Conservation (phyloP, 2,888 invertebrate species). For the Seira sanloemensis region DNA sequence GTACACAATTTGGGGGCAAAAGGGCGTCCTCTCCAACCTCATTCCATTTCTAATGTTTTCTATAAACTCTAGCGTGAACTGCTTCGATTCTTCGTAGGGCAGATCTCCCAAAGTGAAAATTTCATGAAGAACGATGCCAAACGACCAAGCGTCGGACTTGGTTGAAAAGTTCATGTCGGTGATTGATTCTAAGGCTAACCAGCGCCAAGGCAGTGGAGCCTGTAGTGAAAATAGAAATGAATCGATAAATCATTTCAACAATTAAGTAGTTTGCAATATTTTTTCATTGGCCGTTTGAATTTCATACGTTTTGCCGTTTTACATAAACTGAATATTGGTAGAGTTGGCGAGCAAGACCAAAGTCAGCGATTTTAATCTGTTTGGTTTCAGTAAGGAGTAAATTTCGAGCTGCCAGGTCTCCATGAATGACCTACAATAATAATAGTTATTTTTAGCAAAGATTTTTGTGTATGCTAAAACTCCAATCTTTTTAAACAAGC, state of each 20-base stretch:
- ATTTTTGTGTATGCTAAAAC: background rate
- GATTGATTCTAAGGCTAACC: constrained; percentile 39
- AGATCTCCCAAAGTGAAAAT: constrained; percentile 50
- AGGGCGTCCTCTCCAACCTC: constrained; percentile 27
- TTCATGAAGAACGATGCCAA: constrained; percentile 46
- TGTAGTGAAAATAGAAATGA: constrained; percentile 4
- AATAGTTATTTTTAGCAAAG: too few relatives aligned
- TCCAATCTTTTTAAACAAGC: too few relatives aligned
- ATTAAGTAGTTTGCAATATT: background rate
- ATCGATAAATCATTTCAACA: background rate
- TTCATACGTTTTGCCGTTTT: constrained; percentile 56
- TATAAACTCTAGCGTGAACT: constrained; percentile 48
- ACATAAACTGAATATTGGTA: constrained; percentile 63
- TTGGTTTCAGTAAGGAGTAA: constrained; percentile 42
- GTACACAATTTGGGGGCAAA: constrained; percentile 45
- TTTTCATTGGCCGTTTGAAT: background rate
- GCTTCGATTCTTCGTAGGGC: constrained; percentile 30
- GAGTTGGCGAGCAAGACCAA: constrained; percentile 59
- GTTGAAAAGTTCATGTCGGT: constrained; percentile 62
- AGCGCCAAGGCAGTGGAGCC: constrained; percentile 61
- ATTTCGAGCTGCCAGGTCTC: constrained; percentile 58
- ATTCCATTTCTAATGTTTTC: constrained; percentile 49
- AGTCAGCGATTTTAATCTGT: constrained; percentile 56
- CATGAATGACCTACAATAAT: constrained; percentile 40
- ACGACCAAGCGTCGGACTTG: constrained; percentile 60